Conservation (phyloP, 1,140 invertebrate genomes). For the Drosophila santomea region DNA sequence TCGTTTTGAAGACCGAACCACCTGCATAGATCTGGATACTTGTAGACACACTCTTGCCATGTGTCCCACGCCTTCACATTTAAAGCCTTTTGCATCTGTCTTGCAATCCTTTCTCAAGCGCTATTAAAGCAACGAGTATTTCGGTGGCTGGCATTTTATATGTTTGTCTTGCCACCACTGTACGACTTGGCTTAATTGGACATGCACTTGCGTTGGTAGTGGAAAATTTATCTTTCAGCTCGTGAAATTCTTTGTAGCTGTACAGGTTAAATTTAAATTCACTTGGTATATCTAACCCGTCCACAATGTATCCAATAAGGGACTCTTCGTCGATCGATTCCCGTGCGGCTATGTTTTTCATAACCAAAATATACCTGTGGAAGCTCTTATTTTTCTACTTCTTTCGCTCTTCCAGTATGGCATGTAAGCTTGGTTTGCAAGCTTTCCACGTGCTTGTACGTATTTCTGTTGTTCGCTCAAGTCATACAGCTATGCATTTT, state of each 20-base stretch:
- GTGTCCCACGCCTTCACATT: neutral
- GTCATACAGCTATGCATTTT: neutral
- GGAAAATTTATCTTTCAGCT: neutral
- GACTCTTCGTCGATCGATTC: neutral
- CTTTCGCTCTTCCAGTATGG: neutral
- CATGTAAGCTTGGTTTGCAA: neutral
- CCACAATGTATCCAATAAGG: neutral
- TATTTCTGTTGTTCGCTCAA: neutral
- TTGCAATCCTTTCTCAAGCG: neutral
- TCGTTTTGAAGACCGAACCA: neutral
- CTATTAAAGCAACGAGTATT: conserved; percentile 1
- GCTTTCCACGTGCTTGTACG: neutral
- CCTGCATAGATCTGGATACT: neutral
- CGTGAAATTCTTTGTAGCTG: neutral
- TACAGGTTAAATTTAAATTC: neutral
- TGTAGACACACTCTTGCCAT: neutral
- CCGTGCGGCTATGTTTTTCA: neutral
- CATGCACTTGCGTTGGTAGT: neutral
- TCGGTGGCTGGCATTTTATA: neutral
- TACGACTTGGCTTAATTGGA: neutral
- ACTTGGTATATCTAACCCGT: neutral
- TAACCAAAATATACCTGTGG: neutral
- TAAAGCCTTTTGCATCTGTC: neutral
- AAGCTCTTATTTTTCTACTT: neutral
- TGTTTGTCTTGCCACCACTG: neutral